phyloP scores from a whole-genome alignment of 35 echinoderm and acorn worm species.

The Heliocidaris tuberculata region DNA sequence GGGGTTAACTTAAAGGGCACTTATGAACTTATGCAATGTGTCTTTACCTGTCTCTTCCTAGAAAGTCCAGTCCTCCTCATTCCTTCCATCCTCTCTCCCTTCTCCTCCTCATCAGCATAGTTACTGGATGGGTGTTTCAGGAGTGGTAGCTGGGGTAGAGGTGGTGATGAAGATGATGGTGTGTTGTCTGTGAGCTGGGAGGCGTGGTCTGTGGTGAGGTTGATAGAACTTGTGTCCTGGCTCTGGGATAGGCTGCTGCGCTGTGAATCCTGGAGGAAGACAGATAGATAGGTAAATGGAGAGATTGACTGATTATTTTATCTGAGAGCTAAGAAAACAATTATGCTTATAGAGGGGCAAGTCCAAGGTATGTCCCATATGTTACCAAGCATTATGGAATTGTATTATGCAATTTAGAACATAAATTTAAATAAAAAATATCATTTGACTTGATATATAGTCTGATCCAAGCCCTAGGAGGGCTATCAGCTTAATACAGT shows the following conservation, averaged over 20 bases:
- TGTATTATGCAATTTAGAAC: no score
- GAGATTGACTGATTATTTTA: neutral
- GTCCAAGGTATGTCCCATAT: no score
- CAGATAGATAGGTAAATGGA: neutral
- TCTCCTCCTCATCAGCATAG: neutral
- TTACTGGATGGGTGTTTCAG: neutral
- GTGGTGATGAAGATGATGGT: neutral
- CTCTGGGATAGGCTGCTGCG: neutral
- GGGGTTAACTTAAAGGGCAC: neutral
- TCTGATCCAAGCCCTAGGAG: no score
- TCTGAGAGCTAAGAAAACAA: no score
- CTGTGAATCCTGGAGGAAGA: conserved; percentile 18
- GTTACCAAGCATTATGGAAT: no score
- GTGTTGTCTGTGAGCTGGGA: neutral
- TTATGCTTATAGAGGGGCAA: no score
- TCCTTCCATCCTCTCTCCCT: neutral
- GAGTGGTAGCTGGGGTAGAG: neutral
- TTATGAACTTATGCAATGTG: no score
- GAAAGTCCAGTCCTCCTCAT: conserved; percentile 13
- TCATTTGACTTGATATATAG: no score
- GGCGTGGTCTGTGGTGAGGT: neutral
- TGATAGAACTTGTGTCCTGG: neutral
- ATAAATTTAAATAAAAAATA: no score
- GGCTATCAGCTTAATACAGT: no score
- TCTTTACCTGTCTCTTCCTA: conserved; percentile 14